phyloP scores from a whole-genome alignment of 2,888 invertebrate genomes.

The Melanargia galathea region DNA sequence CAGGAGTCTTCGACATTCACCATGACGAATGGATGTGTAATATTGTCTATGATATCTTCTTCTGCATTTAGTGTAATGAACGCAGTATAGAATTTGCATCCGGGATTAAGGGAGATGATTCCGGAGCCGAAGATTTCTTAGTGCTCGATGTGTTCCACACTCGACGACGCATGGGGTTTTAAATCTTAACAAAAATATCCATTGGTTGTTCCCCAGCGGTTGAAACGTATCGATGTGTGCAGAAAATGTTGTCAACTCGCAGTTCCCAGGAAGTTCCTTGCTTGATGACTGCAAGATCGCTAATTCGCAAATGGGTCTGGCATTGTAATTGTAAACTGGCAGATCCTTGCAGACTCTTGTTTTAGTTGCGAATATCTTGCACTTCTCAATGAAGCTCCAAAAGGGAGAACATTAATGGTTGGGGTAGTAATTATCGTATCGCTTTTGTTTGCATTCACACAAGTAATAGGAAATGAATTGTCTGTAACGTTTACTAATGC shows the following conservation, averaged over 20 bases:
- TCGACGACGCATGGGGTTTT: slow-evolving; percentile 36
- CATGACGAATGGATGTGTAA: slow-evolving; percentile 36
- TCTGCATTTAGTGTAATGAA: slow-evolving; percentile 40
- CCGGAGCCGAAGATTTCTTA: slow-evolving; percentile 37
- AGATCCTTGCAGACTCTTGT: slow-evolving; percentile 39
- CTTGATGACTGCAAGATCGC: slow-evolving; percentile 31
- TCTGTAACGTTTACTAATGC: background rate
- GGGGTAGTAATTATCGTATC: background rate
- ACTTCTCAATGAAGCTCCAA: slow-evolving; percentile 40
- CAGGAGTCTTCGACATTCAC: slow-evolving; percentile 3
- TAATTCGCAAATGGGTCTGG: slow-evolving; percentile 41
- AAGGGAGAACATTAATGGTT: too few species aligned
- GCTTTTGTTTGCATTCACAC: background rate
- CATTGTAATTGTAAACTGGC: slow-evolving; percentile 38
- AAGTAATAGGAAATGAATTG: background rate
- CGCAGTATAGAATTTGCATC: slow-evolving; percentile 41
- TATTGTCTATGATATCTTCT: slow-evolving; percentile 33
- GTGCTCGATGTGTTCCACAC: slow-evolving; percentile 35
- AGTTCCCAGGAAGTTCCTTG: slow-evolving; percentile 36
- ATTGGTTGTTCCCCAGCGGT: slow-evolving; percentile 35
- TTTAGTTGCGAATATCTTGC: slow-evolving; percentile 36
- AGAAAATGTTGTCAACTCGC: slow-evolving; percentile 39
- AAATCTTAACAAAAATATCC: slow-evolving; percentile 39
- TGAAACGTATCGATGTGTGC: slow-evolving; percentile 43
- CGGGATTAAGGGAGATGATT: slow-evolving; percentile 32